These are phyloP conservation scores for Numida meleagris DNA, from an alignment of 2,113 vertebrate genomes.

Conservation along the genomic window DNA sequence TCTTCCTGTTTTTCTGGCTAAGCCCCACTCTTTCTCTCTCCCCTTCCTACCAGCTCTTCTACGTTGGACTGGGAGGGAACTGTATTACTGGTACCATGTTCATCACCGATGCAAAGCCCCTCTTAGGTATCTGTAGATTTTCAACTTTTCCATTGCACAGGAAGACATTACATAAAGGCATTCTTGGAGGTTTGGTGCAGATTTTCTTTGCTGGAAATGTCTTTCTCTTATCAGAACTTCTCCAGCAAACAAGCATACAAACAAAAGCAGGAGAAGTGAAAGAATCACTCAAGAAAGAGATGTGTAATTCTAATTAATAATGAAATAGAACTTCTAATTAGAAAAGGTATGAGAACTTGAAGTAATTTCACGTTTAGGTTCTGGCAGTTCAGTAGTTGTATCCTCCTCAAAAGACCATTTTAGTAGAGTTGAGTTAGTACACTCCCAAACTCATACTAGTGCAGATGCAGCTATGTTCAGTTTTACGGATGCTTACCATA, in stretches of 20 bases:
- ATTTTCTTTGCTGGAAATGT: background rate
- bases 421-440: background rate
- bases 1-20: background rate
- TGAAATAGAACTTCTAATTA: background rate
- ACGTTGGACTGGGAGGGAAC: background rate
- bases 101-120: background rate
- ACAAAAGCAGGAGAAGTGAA: background rate
- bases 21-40: background rate
- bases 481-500: background rate
- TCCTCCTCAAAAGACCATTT: background rate
- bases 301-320: background rate
- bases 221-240: background rate
- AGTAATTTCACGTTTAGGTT: background rate
- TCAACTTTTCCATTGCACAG: background rate
- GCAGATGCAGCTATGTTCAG: background rate
- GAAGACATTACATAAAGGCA: background rate
- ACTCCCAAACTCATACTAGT: background rate
- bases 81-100: rapidly evolving
- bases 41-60: background rate
- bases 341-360: background rate
- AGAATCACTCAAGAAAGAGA: background rate
- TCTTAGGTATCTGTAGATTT: background rate
- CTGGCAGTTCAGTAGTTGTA: background rate
- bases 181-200: background rate
- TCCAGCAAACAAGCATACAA: background rate